Percentiles rank a stretch among this genome's conserved stretches.
Evolutionary conservation across 2,113 vertebrate species (phyloP).

Genomic region (Girardinichthys multiradiatus): DNA sequence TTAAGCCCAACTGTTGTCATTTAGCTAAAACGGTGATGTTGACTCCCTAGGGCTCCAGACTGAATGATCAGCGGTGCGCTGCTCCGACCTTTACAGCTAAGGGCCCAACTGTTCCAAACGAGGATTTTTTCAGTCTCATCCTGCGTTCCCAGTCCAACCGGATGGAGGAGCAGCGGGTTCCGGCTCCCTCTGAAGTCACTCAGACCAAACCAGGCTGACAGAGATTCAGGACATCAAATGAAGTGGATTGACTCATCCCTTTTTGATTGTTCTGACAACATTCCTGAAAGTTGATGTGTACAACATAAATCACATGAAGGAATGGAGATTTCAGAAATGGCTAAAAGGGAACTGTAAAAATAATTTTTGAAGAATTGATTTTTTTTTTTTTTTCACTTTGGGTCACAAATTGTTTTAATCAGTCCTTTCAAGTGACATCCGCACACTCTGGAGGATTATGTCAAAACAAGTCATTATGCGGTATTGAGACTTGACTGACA

Average conservation of each 20-base stretch:
- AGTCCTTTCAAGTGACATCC: background rate
- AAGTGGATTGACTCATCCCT: conserved; percentile 31
- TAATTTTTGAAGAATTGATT: background rate
- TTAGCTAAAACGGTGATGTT: background rate
- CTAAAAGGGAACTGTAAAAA: background rate
- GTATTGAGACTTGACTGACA: background rate
- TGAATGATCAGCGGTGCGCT: conserved; percentile 94
- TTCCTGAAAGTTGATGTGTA: conserved; percentile 1
- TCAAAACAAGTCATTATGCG: conserved; percentile 16
- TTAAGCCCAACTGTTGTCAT: background rate
- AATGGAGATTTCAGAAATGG: background rate
- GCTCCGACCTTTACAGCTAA: conserved; percentile 83
- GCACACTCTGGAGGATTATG: conserved; percentile 30
- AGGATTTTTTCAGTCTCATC: conserved; percentile 96
- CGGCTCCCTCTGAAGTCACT: conserved; percentile 75
- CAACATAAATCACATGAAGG: background rate
- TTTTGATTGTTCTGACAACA: conserved; percentile 8
- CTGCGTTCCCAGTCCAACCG: conserved; percentile 91
- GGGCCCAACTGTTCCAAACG: conserved; percentile 91
- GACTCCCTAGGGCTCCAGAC: conserved; percentile 85
- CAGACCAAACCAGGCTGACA: conserved; percentile 79
- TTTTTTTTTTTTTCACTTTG: conserved; percentile 19
- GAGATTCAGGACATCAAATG: conserved; percentile 19
- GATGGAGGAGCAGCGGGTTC: conserved; percentile 95
- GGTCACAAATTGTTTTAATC: conserved; percentile 11